Percentiles rank a stretch among this genome's conserved stretches.
phyloP scores from a whole-genome alignment of 2,797 vertebrate genomes.

The Tapirus indicus region DNA sequence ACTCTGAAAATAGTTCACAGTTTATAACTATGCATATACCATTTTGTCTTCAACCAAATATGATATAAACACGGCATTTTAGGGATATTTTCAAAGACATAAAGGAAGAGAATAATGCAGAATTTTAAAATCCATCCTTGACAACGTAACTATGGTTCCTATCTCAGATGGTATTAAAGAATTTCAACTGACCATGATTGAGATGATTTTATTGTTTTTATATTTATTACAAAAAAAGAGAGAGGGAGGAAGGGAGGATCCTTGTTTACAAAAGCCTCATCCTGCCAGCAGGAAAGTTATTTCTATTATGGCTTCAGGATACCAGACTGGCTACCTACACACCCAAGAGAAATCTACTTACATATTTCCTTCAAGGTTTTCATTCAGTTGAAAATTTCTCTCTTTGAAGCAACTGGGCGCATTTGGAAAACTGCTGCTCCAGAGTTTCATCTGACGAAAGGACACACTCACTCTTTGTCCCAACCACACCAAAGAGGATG shows the following conservation, averaged over 20 bases:
- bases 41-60: not conserved
- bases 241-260: not conserved
- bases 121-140: slow-evolving; percentile 4
- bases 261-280: not conserved
- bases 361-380: not conserved
- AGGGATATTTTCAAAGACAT: not conserved
- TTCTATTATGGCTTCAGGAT: not conserved
- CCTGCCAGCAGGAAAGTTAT: not conserved
- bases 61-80: not conserved
- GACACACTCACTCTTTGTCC: not conserved
- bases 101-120: not conserved
- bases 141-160: not conserved
- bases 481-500: not conserved
- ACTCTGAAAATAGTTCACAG: not conserved
- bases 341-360: not conserved
- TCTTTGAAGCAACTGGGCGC: not conserved
- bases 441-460: not conserved
- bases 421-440: not conserved
- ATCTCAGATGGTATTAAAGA: not conserved
- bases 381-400: not conserved
- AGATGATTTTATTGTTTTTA: not conserved
- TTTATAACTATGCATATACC: not conserved
- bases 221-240: not conserved
- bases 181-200: not conserved
- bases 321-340: not conserved